Percentiles rank a stretch among this genome's conserved stretches.
Conservation (phyloP, 2,797 vertebrate genomes). For the Uromys caudimaculatus region DNA sequence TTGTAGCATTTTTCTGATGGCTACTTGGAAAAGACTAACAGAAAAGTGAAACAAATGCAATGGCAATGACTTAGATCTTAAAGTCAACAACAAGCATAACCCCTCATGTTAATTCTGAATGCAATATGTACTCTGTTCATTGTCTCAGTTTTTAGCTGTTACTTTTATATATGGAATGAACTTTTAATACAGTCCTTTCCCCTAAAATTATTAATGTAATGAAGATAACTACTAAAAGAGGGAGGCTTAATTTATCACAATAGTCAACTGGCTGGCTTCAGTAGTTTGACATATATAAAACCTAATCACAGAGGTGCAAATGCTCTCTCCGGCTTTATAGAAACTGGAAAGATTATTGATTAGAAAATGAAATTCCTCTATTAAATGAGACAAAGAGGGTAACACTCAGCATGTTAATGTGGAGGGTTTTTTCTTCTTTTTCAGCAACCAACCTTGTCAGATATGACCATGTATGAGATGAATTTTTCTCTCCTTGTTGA, state of each 20-base stretch:
- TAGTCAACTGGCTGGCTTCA: slow-evolving; percentile 18
- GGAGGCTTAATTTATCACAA: slow-evolving; percentile 32
- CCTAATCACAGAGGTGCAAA: not conserved
- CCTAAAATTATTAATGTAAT: slow-evolving; percentile 16
- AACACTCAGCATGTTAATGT: slow-evolving; percentile 39
- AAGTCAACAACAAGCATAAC: not conserved
- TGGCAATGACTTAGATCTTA: not conserved
- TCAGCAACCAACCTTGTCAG: slow-evolving; percentile 98
- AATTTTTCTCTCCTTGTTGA: slow-evolving; percentile 99
- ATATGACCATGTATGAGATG: slow-evolving; percentile 99
- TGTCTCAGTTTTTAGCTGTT: not conserved
- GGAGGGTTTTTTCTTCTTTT: slow-evolving; percentile 66
- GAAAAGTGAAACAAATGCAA: not conserved
- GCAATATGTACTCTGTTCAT: not conserved
- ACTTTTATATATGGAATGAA: slow-evolving; percentile 21
- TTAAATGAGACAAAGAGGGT: not conserved
- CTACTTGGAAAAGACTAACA: not conserved
- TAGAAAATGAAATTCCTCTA: slow-evolving; percentile 24
- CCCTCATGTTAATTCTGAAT: slow-evolving; percentile 29
- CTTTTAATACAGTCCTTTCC: slow-evolving; percentile 49
- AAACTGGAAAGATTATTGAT: slow-evolving; percentile 54
- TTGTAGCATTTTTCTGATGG: slow-evolving; percentile 29
- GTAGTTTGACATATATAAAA: slow-evolving; percentile 60
- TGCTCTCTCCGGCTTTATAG: slow-evolving; percentile 49
- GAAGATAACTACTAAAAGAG: slow-evolving; percentile 35